phyloP scores from a whole-genome alignment of 1,140 invertebrate species.

The Oryzaephilus surinamensis region DNA sequence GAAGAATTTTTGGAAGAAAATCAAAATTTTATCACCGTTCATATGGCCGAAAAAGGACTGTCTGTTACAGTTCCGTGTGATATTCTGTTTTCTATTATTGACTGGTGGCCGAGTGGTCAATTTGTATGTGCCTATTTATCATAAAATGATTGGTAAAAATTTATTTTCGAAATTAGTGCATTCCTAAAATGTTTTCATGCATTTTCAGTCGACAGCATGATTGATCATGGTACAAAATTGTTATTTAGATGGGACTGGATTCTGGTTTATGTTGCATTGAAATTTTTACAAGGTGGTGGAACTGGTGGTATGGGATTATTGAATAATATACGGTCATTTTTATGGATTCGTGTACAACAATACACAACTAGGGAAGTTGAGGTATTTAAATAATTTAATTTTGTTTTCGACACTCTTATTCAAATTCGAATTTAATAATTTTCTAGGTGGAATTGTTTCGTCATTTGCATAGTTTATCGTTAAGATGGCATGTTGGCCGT shows the following conservation, averaged over 20 bases:
- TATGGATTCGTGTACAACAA: conserved; percentile 94
- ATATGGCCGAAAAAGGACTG: conserved; percentile 85
- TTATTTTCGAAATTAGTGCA: conserved; percentile 1
- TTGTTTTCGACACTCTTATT: neutral
- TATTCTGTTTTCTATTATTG: conserved; percentile 73
- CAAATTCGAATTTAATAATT: conserved; percentile 6
- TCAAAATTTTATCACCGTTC: conserved; percentile 73
- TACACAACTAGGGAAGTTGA: conserved; percentile 88
- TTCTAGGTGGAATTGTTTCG: conserved; percentile 63
- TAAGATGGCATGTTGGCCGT: conserved; percentile 81
- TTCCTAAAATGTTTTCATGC: too few species aligned
- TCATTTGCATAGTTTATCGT: conserved; percentile 77
- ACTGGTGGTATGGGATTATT: conserved; percentile 85
- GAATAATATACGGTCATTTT: conserved; percentile 79
- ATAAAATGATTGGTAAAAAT: conserved; percentile 66
- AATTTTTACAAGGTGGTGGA: conserved; percentile 88
- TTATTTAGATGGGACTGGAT: conserved; percentile 81
- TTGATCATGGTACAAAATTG: conserved; percentile 30
- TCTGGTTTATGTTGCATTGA: conserved; percentile 73
- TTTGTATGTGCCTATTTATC: conserved; percentile 88
- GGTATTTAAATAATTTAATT: conserved; percentile 36
- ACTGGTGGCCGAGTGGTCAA: conserved; percentile 78
- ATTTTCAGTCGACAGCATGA: conserved; percentile 64
- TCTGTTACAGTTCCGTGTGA: conserved; percentile 68
- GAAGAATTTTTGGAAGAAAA: conserved; percentile 65